A percentile compares a stretch with the other conserved stretches of the same genome.
Conservation (phyloP, 2,888 invertebrate species). For the Pyrrhosoma nymphula region DNA sequence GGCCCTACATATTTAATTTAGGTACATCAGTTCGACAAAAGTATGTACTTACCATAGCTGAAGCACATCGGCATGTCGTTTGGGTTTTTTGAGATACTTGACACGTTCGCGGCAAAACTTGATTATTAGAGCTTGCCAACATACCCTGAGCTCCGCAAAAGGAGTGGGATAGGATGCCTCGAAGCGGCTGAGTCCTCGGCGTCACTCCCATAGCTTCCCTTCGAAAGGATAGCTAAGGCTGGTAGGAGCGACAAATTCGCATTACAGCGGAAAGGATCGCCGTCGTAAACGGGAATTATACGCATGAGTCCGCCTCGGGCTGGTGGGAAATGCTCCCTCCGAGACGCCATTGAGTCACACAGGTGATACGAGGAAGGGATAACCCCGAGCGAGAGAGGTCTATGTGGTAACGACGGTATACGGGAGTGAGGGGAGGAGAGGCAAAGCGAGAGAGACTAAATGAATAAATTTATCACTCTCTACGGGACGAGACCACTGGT, state of each 20-base stretch:
- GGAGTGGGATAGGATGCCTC: too few relatives aligned
- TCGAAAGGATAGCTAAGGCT: not conserved
- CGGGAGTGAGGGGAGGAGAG: not conserved
- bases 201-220: not conserved
- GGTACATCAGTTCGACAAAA: too few relatives aligned
- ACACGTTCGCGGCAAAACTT: too few relatives aligned
- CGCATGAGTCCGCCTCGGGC: not conserved
- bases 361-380: not conserved
- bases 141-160: too few relatives aligned
- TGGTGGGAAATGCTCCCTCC: not conserved
- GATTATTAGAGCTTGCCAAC: too few relatives aligned
- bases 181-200: not conserved
- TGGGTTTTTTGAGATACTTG: too few relatives aligned
- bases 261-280: not conserved
- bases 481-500: not conserved
- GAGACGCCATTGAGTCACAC: not conserved
- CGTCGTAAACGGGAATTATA: slow-evolving; percentile 16
- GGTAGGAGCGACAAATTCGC: slow-evolving; percentile 4
- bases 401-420: not conserved
- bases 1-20: too few relatives aligned
- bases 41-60: too few relatives aligned
- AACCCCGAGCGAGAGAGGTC: not conserved
- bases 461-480: slow-evolving; percentile 23
- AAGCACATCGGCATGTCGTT: too few relatives aligned
- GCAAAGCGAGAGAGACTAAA: not conserved